Conservation (phyloP, 2,888 invertebrate genomes). For the Brassicogethes aeneus region DNA sequence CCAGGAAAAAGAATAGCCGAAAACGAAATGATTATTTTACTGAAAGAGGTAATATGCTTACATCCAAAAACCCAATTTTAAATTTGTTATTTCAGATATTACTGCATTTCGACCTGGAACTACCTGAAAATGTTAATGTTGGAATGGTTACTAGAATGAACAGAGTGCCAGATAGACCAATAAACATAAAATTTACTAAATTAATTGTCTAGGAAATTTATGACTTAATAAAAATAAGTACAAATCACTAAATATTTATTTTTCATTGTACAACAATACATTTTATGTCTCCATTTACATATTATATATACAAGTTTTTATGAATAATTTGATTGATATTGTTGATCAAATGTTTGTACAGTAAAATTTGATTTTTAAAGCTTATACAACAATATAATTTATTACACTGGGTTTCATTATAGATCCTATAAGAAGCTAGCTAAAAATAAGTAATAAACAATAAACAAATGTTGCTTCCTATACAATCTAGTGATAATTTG, state of each 20-base stretch:
- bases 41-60: slow-evolving; percentile 32
- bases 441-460: background rate
- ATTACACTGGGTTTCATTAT: no score
- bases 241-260: slow-evolving; percentile 40
- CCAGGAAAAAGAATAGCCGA: slow-evolving; percentile 49
- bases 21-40: slow-evolving; percentile 43
- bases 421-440: background rate
- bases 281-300: slow-evolving; percentile 31
- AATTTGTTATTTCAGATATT: slow-evolving; percentile 32
- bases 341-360: slow-evolving; percentile 32
- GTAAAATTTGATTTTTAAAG: slow-evolving; percentile 36
- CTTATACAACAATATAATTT: slow-evolving; percentile 17
- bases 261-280: slow-evolving; percentile 39
- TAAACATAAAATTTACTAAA: slow-evolving; percentile 31
- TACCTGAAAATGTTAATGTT: slow-evolving; percentile 21
- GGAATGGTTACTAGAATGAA: slow-evolving; percentile 40
- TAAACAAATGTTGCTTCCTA: slow-evolving; percentile 4
- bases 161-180: slow-evolving; percentile 35
- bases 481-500: slow-evolving; percentile 14
- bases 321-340: slow-evolving; percentile 27
- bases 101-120: slow-evolving; percentile 27
- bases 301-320: slow-evolving; percentile 29
- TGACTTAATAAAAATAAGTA: slow-evolving; percentile 23
- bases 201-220: no score
- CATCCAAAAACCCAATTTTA: slow-evolving; percentile 3